Percentiles rank a stretch among this genome's conserved stretches.
Evolutionary conservation across 2,888 invertebrate genomes (phyloP).

Genomic region (Lochmaea capreae): DNA sequence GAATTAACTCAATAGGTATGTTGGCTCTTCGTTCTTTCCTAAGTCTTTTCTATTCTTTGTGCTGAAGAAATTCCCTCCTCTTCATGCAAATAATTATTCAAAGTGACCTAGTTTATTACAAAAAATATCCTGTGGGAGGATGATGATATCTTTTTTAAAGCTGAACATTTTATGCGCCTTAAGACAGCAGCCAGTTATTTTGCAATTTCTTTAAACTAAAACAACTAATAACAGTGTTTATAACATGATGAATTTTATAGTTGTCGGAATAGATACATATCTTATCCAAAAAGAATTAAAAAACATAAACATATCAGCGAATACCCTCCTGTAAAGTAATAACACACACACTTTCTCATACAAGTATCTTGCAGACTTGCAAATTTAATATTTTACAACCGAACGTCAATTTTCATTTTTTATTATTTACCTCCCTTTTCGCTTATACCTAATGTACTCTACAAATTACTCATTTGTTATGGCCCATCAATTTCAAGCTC

Average conservation of each 20-base stretch:
- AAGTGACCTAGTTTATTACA: no score
- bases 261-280: not conserved
- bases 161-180: no score
- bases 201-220: not conserved
- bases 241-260: no score
- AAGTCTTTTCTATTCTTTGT: no score
- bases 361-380: slow-evolving; percentile 17
- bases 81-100: no score
- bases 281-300: not conserved
- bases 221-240: not conserved
- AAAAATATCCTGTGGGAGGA: not conserved
- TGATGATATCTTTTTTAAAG: not conserved
- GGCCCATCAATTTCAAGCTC: slow-evolving; percentile 31
- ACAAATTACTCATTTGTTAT: slow-evolving; percentile 40
- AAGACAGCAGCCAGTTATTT: not conserved
- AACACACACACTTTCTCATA: slow-evolving; percentile 15
- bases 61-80: no score
- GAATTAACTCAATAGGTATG: no score
- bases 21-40: no score
- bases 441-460: slow-evolving; percentile 31
- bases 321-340: slow-evolving; percentile 8
- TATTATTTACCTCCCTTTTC: slow-evolving; percentile 19
- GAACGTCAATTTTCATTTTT: slow-evolving; percentile 16
- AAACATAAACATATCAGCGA: not conserved
- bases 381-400: slow-evolving; percentile 16